Conservation (phyloP, 2,797 vertebrate species). For the Pterois miles region DNA sequence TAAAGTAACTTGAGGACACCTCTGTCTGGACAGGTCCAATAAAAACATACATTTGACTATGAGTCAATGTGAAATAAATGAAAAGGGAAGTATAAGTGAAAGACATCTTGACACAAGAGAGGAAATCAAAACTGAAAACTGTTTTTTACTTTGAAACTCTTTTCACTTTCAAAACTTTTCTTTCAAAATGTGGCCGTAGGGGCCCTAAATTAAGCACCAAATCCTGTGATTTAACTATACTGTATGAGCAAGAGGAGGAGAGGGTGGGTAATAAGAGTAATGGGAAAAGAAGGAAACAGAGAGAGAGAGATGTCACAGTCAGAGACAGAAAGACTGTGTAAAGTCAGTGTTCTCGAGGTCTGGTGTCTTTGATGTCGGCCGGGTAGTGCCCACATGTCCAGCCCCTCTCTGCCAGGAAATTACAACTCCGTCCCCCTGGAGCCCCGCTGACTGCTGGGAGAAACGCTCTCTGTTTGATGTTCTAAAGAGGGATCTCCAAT, state of each 20-base stretch:
- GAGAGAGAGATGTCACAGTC: conserved; percentile 59
- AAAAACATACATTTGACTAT: neutral
- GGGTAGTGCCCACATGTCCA: conserved; percentile 82
- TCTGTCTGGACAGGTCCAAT: neutral
- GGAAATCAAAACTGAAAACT: conserved; percentile 27
- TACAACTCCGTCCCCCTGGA: conserved; percentile 78
- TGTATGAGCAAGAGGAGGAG: neutral
- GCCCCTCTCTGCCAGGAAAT: conserved; percentile 84
- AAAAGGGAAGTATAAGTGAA: neutral
- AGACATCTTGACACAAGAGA: neutral
- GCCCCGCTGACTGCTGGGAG: conserved; percentile 78
- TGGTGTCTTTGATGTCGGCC: conserved; percentile 79
- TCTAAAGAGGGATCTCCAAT: conserved; percentile 82
- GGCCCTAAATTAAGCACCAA: neutral
- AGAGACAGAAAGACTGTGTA: conserved; percentile 57
- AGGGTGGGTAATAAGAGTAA: conserved; percentile 2
- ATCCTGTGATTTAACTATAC: conserved; percentile 9
- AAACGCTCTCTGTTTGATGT: conserved; percentile 81
- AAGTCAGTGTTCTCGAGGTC: conserved; percentile 64
- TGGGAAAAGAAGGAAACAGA: conserved; percentile 21
- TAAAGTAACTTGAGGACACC: neutral
- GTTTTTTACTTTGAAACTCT: neutral
- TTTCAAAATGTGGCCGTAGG: neutral
- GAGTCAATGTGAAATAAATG: neutral
- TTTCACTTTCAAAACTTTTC: conserved; percentile 5